These are phyloP conservation scores for Sardina pilchardus DNA, from an alignment of 2,113 vertebrate species.

Conservation along the genomic window DNA sequence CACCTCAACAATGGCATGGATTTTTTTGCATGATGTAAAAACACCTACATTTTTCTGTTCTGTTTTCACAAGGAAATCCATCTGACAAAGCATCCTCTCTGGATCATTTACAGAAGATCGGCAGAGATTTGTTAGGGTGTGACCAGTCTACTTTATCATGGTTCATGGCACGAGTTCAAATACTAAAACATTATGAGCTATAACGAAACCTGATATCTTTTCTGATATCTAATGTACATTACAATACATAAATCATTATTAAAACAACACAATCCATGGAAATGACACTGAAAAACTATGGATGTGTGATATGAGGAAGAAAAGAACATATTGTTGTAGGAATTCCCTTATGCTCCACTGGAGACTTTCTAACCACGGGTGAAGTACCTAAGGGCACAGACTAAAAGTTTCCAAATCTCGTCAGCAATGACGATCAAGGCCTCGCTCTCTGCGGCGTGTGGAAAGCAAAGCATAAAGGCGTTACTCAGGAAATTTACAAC, in stretches of 20 bases:
- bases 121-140: neutral
- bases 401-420: neutral
- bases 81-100: neutral
- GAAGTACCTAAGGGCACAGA: neutral
- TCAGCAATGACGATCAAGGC: neutral
- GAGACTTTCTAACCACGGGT: neutral
- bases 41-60: neutral
- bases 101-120: neutral
- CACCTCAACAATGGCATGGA: neutral
- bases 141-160: neutral
- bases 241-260: neutral
- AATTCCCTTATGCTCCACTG: neutral
- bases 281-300: neutral
- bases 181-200: neutral
- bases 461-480: neutral
- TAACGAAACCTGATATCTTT: neutral
- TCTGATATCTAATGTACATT: neutral
- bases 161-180: neutral
- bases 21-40: constrained; percentile 2
- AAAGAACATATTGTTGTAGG: neutral
- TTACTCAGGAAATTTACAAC: neutral
- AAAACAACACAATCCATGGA: neutral
- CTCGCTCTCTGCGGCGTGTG: neutral
- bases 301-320: neutral
- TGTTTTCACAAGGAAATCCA: neutral